A percentile compares a stretch with the other conserved stretches of the same genome.
Evolutionary conservation across 2,888 invertebrate species (phyloP).

Genomic region (Tromatobia lineatoria): DNA sequence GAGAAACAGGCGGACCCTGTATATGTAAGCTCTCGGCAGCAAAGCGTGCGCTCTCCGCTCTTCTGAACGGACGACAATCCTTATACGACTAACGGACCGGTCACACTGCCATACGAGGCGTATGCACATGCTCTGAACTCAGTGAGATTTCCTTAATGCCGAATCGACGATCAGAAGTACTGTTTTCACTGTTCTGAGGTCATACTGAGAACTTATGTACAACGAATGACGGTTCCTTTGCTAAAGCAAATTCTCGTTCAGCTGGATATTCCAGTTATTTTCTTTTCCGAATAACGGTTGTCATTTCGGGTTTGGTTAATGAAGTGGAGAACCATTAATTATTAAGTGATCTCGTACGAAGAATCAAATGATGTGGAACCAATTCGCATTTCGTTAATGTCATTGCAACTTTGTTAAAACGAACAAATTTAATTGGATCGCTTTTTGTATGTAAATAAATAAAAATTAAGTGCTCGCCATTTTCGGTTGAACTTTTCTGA

Average conservation of each 20-base stretch:
- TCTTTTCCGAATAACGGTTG: background rate
- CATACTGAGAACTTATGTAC: background rate
- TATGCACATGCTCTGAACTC: background rate
- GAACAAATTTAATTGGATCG: background rate
- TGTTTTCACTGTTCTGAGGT: background rate
- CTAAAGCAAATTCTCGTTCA: background rate
- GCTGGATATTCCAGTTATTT: background rate
- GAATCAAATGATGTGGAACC: background rate
- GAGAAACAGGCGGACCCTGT: slow-evolving; percentile 18
- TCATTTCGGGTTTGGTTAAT: slow-evolving; percentile 6
- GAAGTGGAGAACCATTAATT: background rate
- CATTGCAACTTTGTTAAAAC: background rate
- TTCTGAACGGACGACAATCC: slow-evolving; percentile 58
- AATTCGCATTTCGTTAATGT: background rate
- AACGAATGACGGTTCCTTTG: background rate
- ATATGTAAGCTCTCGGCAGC: slow-evolving; percentile 25
- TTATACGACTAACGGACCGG: slow-evolving; percentile 57
- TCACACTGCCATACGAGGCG: slow-evolving; percentile 50
- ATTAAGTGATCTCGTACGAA: background rate
- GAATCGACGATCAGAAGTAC: slow-evolving; percentile 34
- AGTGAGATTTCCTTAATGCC: slow-evolving; percentile 36
- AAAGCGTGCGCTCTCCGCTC: slow-evolving; percentile 56
- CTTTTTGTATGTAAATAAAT: background rate
- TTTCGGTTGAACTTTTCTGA: background rate
- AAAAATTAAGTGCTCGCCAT: background rate